phyloP scores from a whole-genome alignment of 2,888 invertebrate species.

The Lingula anatina region DNA sequence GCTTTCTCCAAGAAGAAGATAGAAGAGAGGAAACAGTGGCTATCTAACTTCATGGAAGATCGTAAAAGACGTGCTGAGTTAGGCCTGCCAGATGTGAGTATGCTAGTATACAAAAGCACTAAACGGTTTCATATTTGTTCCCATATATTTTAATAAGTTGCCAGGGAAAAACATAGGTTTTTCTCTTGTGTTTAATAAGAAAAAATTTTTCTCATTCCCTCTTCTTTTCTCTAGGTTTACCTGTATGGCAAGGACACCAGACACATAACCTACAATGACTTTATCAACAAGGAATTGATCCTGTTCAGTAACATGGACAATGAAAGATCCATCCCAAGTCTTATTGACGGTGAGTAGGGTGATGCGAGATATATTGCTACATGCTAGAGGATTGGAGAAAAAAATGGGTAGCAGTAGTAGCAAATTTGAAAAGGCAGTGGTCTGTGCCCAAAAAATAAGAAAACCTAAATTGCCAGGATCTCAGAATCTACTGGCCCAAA shows the following conservation, averaged over 20 bases:
- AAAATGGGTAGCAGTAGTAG: no score
- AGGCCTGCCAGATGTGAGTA: conserved; percentile 43
- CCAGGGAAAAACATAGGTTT: no score
- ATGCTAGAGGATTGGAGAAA: neutral
- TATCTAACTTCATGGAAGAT: conserved; percentile 87
- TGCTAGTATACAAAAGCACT: no score
- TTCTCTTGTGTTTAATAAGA: no score
- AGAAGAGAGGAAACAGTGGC: conserved; percentile 95
- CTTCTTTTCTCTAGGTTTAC: conserved; percentile 57
- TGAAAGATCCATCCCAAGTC: conserved; percentile 74
- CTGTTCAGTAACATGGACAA: conserved; percentile 95
- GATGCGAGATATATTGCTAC: neutral
- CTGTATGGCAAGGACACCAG: conserved; percentile 86
- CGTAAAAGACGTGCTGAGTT: conserved; percentile 54
- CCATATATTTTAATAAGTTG: no score
- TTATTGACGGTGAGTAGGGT: conserved; percentile 66
- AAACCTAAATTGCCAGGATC: no score
- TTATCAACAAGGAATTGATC: conserved; percentile 91
- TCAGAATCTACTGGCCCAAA: no score
- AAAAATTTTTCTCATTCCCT: no score
- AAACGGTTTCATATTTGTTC: neutral
- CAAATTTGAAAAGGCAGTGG: no score
- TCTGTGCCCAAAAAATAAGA: neutral
- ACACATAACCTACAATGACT: conserved; percentile 78
- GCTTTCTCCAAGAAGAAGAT: conserved; percentile 77